Evolutionary conservation across 1,140 invertebrate genomes (phyloP), one percentile per base, ranked within the genome.

Genomic region (Bombus cullumanus): DNA sequence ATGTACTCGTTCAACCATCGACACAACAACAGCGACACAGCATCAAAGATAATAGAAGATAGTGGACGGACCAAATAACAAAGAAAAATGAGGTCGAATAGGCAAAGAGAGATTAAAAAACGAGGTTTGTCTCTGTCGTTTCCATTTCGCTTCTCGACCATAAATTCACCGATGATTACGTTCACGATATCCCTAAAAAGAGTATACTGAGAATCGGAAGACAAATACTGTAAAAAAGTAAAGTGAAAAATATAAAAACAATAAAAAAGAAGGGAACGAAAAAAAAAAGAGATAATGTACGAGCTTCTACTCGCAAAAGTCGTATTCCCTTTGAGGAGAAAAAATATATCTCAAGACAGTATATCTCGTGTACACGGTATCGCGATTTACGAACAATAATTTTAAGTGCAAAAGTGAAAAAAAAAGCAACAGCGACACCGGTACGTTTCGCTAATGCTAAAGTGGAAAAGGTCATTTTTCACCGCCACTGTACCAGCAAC

Each of bases 1-100:
- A 53, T 53, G 47, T 53, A 78, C 62, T 83, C 25, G 74, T 89
- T 83, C 79, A 85, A 86, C 66, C 86, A 90, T 82, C 79, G 86
- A 85, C 76, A 81, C 79, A 76, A 72, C 76, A 91, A 85, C 79
- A 91, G 47, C 83, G 82, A 78, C 83, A 83, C 88, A 89, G 53
- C 81, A 69, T 47, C 81, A 85, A 78, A 84, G 75, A 62, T n/a
- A 47, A 86, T 74, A 86, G n/a, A 81, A 53, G 47, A 53, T 53
- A 53, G 72, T 57, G 87, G 80, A 75, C 62, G 84, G 77, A 88
- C 86, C 69, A 81, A 47, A 62, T 25, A 47, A 73, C 69, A 77
- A 66, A 74, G 62, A 68, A 83, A 71, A 83, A 41, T 43, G 18
- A 83, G 66, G 71, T 31, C n/a, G 28, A 57, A 77, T 41, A 74